Evolutionary conservation across 2,797 vertebrate species (phyloP).

Genomic region (Champsocephalus gunnari): DNA sequence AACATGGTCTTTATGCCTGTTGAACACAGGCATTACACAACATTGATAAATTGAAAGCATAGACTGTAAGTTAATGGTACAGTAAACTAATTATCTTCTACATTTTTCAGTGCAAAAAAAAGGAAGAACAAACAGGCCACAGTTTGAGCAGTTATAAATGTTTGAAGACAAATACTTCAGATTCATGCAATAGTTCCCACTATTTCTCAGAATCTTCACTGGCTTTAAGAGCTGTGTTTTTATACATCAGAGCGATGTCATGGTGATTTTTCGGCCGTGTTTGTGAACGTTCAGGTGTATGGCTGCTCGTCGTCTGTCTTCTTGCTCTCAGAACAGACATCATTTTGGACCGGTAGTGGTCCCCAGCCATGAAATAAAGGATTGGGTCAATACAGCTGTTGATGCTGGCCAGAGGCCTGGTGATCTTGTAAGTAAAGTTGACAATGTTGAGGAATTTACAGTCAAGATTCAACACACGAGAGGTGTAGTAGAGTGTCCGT

Average conservation of each 20-base stretch:
- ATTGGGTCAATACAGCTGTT: slow-evolving; percentile 97
- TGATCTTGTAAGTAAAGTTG: slow-evolving; percentile 96
- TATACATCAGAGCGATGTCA: slow-evolving; percentile 61
- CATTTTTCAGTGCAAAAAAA: slow-evolving; percentile 29
- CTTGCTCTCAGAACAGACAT: slow-evolving; percentile 64
- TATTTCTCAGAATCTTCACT: slow-evolving; percentile 45
- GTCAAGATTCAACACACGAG: slow-evolving; percentile 86
- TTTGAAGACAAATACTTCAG: background rate
- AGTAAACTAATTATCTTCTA: slow-evolving; percentile 4
- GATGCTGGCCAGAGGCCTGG: slow-evolving; percentile 91
- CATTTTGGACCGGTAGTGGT: slow-evolving; percentile 88
- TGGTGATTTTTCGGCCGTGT: slow-evolving; percentile 44
- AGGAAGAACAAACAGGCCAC: background rate
- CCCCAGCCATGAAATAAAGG: slow-evolving; percentile 92
- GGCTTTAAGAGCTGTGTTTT: slow-evolving; percentile 50
- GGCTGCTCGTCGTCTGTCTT: slow-evolving; percentile 42
- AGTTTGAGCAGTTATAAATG: background rate
- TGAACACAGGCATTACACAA: background rate
- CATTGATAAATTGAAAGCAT: background rate
- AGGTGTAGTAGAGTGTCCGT: slow-evolving; percentile 91
- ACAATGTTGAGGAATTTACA: slow-evolving; percentile 89
- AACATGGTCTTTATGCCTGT: slow-evolving; percentile 1
- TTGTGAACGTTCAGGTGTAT: slow-evolving; percentile 16
- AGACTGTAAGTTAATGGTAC: slow-evolving; percentile 5
- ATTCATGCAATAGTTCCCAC: background rate